Evolutionary conservation across 2,797 vertebrate genomes (phyloP).

Genomic region (Spheniscus humboldti): DNA sequence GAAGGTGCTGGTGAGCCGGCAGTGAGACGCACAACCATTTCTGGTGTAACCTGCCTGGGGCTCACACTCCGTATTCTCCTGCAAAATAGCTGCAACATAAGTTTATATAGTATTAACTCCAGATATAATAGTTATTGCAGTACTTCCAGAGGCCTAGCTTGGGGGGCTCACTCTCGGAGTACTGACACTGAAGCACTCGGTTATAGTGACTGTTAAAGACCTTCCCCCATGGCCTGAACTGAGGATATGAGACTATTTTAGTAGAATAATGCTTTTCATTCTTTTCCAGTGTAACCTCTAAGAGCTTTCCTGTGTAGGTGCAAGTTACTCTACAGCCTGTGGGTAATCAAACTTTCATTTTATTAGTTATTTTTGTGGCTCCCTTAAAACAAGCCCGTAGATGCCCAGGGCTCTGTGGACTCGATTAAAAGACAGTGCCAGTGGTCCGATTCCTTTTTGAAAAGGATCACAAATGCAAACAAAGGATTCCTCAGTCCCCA

Average conservation of each 20-base stretch:
- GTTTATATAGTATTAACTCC: no score
- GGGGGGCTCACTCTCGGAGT: accelerated
- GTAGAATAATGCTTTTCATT: neutral
- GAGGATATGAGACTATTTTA: neutral
- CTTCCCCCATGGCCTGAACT: neutral
- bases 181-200: neutral
- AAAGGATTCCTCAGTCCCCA: neutral
- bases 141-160: neutral
- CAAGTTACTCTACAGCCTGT: neutral
- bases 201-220: neutral
- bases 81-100: neutral
- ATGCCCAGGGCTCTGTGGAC: neutral
- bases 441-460: neutral
- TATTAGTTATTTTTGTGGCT: neutral
- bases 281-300: neutral
- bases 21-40: accelerated
- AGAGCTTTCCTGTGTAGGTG: neutral
- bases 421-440: accelerated
- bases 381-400: neutral
- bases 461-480: neutral
- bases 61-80: neutral
- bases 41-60: neutral
- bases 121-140: neutral
- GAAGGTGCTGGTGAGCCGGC: neutral
- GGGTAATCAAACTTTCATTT: neutral